A percentile compares a stretch with the other conserved stretches of the same genome.
These are phyloP conservation scores for Cheilinus undulatus DNA, from an alignment of 2,113 vertebrate genomes.

Conservation along the genomic window DNA sequence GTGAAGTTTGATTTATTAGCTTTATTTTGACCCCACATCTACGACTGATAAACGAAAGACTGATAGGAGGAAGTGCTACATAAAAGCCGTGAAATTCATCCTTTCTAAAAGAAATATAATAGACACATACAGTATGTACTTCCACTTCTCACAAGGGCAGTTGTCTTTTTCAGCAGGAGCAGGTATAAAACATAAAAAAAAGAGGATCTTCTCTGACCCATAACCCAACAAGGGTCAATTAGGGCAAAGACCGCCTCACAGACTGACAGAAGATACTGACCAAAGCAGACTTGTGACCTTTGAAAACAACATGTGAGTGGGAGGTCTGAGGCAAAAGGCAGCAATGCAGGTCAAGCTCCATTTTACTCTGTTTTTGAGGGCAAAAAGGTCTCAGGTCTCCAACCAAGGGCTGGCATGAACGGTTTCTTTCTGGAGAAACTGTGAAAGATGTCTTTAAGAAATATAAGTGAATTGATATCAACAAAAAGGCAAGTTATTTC, in stretches of 20 bases:
- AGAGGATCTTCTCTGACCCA: background rate
- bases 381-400: conserved; percentile 45
- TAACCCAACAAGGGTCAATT: conserved; percentile 17
- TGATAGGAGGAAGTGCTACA: background rate
- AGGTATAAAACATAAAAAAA: background rate
- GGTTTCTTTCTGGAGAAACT: background rate
- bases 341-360: conserved; percentile 61
- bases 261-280: conserved; percentile 52
- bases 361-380: conserved; percentile 61
- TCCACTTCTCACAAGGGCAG: background rate
- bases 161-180: background rate
- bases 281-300: conserved; percentile 60
- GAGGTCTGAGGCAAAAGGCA: conserved; percentile 60
- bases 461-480: too few relatives aligned
- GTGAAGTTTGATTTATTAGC: background rate
- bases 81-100: too few relatives aligned
- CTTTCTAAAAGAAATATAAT: background rate
- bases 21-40: background rate
- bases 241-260: conserved; percentile 7
- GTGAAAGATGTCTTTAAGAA: background rate
- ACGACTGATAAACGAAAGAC: background rate
- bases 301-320: conserved; percentile 62
- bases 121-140: background rate
- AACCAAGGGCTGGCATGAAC: conserved; percentile 8
- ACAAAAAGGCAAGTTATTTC: too few relatives aligned